Base-by-base conservation (phyloP, 35 echinoderm and acorn worm genomes). In the Ophioderma brevispina region DNA sequence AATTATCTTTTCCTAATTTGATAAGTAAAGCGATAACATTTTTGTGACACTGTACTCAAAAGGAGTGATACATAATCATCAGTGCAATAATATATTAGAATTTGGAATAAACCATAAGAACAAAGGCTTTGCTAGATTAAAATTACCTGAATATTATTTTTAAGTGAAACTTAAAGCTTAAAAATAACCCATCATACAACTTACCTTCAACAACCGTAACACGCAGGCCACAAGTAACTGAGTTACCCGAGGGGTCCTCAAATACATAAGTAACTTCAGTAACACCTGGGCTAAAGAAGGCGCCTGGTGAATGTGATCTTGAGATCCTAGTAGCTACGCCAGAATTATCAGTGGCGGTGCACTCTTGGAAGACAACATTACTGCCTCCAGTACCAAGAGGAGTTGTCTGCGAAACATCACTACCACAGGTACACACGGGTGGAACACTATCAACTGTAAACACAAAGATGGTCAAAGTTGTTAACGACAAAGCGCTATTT, bases 211-310 rank as follows among this genome's bases (percentile, higher is more conserved):
- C 38, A 28, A 92, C 84, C 40, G 81, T 82, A 13, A 92, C 84
- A 33, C 17, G 0, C 40, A 92, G 82, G 0, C 4, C 32, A 34
- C 88, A 90, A 32, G 33, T 34, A 32, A 33, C 79, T 1, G 25
- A 4, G 38, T 90, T 90, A 17, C 88, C 88, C 14, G 78, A 81
- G 28, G 63, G 41, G 42, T 90, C 88, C 2, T 35, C 33, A 55
- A 55, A 80, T 36, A 37, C 28, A 76, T 90, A 90, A 0, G 6
- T 31, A 43, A 90, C 88, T 11, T 25, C 37, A 25, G 88, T 83
- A 8, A 1, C 1, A 21, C 88, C 88, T 19, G 56, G 25, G 6
- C 49, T 30, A 38, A 90, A 90, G 0, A 59, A 18, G 2, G 33
- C 35, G 30, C 64, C 64, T 0, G 86, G 86, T 18, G 37, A 23